phyloP scores from a whole-genome alignment of 2,888 invertebrate genomes.

The Onchidella celtica region DNA sequence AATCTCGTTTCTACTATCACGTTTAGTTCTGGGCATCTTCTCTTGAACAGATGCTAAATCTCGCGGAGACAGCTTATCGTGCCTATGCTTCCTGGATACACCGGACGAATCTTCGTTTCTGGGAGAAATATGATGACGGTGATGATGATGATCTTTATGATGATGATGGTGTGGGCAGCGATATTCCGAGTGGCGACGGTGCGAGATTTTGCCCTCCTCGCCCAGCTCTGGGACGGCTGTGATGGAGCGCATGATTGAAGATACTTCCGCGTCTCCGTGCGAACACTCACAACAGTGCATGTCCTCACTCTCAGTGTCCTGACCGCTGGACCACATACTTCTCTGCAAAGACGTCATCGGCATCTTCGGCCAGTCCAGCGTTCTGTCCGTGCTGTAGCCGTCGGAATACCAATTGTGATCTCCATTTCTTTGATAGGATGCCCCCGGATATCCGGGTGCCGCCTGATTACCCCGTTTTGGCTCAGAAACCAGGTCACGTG shows the following conservation, averaged over 20 bases:
- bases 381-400: constrained; percentile 64
- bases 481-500: not conserved
- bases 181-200: not conserved
- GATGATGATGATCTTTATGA: not conserved
- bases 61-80: not conserved
- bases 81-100: too few species aligned
- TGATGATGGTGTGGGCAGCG: not conserved
- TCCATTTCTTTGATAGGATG: constrained; percentile 1
- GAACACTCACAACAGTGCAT: constrained; percentile 10
- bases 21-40: not conserved
- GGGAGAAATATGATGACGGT: not conserved
- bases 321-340: not conserved
- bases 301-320: constrained; percentile 46
- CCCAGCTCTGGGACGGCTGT: not conserved
- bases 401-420: constrained; percentile 62
- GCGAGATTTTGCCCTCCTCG: not conserved
- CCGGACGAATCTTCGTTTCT: not conserved
- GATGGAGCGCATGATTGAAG: constrained; percentile 35
- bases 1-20: not conserved
- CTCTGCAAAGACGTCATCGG: constrained; percentile 53
- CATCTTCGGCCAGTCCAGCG: constrained; percentile 61
- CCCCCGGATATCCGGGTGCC: not conserved
- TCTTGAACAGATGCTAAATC: not conserved
- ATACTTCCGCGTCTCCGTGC: constrained; percentile 42
- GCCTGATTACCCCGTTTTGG: not conserved